Evolutionary conservation across 1,140 invertebrate genomes (phyloP).

Genomic region (Sitodiplosis mosellana): DNA sequence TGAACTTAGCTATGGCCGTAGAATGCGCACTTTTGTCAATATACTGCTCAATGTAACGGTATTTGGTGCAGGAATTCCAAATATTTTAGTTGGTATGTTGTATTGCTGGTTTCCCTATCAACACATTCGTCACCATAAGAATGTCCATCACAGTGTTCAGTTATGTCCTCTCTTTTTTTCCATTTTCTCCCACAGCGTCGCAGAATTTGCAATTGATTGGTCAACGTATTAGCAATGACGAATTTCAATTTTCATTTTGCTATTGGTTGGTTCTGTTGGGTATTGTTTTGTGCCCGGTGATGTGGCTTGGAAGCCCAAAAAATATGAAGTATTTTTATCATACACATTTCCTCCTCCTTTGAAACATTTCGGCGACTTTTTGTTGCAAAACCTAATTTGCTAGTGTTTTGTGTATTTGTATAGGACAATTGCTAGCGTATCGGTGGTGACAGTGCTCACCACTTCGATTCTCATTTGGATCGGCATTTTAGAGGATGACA

Average conservation of each 20-base stretch:
- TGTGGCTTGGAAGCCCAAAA: constrained; percentile 69
- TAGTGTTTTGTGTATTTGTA: background rate
- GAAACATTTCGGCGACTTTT: too few relatives aligned
- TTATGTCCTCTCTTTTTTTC: too few relatives aligned
- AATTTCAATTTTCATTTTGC: constrained; percentile 49
- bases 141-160: constrained; percentile 10
- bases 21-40: constrained; percentile 36
- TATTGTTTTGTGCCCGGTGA: constrained; percentile 46
- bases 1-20: constrained; percentile 44
- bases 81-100: constrained; percentile 54
- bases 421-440: constrained; percentile 36
- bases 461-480: constrained; percentile 36
- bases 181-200: too few relatives aligned
- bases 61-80: constrained; percentile 55
- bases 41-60: constrained; percentile 50
- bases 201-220: constrained; percentile 57
- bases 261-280: constrained; percentile 56
- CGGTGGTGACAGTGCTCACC: constrained; percentile 33
- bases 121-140: too few relatives aligned
- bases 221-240: constrained; percentile 36
- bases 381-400: too few relatives aligned
- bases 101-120: too few relatives aligned
- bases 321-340: constrained; percentile 56
- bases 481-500: background rate
- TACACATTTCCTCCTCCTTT: too few relatives aligned